Evolutionary conservation across 1,140 invertebrate genomes (phyloP).

Genomic region (Scaptomyza graminum): DNA sequence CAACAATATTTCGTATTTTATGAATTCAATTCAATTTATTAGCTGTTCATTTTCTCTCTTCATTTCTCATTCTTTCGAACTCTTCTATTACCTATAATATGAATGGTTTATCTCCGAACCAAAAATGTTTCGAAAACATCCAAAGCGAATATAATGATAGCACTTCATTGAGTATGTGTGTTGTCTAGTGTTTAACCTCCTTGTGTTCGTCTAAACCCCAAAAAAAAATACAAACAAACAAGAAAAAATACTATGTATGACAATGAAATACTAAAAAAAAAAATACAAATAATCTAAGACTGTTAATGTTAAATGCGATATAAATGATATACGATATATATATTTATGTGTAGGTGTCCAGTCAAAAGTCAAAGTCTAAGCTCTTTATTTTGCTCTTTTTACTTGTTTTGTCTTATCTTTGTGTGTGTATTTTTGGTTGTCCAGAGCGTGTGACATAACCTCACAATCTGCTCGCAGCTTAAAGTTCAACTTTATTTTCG

Average conservation of each 20-base stretch:
- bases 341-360: conserved; percentile 9
- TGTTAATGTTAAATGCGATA: conserved; percentile 1
- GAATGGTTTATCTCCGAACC: conserved; percentile 35
- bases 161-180: conserved; percentile 86
- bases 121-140: conserved; percentile 62
- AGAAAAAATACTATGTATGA: conserved; percentile 47
- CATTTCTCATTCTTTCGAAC: conserved; percentile 54
- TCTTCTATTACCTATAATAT: conserved; percentile 41
- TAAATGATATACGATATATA: conserved; percentile 3
- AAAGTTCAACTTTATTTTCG: no score
- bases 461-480: not conserved
- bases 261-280: conserved; percentile 57
- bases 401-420: not conserved
- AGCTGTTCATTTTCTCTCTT: conserved; percentile 35
- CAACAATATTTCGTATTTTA: conserved; percentile 53
- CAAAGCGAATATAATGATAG: conserved; percentile 83
- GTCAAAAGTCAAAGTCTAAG: conserved; percentile 6
- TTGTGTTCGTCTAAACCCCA: conserved; percentile 88
- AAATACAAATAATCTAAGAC: conserved; percentile 10
- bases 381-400: conserved; percentile 3
- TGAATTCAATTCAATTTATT: conserved; percentile 18
- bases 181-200: conserved; percentile 89
- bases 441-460: not conserved
- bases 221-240: conserved; percentile 47
- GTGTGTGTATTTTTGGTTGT: conserved; percentile 11